Evolutionary conservation across 2,888 invertebrate species (phyloP).

Genomic region (Leucoptera coffeella): DNA sequence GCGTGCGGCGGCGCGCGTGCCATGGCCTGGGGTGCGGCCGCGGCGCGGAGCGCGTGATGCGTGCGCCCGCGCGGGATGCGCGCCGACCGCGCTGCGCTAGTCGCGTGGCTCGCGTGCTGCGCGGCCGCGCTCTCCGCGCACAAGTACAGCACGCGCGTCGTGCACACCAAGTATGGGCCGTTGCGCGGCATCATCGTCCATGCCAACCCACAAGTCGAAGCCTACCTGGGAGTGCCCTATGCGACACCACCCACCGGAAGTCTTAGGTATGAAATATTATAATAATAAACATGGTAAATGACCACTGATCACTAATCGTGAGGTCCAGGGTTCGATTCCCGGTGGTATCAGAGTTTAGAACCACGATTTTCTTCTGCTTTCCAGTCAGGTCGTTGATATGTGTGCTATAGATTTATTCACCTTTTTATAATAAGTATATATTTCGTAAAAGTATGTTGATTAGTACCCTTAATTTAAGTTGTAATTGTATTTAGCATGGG

Average conservation of each 20-base stretch:
- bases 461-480: no score
- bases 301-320: no score
- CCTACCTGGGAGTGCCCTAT: conserved; percentile 90
- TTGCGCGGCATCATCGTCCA: conserved; percentile 80
- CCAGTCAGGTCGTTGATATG: no score
- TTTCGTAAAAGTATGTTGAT: no score
- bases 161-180: conserved; percentile 85
- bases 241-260: conserved; percentile 87
- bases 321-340: no score
- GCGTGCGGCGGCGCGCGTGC: conserved; percentile 7
- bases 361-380: no score
- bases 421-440: no score
- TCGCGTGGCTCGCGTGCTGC: conserved; percentile 52
- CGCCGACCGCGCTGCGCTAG: conserved; percentile 46
- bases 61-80: conserved; percentile 34
- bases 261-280: conserved; percentile 57
- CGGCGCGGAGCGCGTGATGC: conserved; percentile 8
- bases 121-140: conserved; percentile 56
- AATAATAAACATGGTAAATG: not conserved
- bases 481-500: no score
- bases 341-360: no score
- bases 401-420: no score
- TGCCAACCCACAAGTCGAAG: conserved; percentile 78
- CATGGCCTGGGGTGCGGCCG: conserved; percentile 15
- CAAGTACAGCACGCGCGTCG: conserved; percentile 76